These are phyloP conservation scores for Epizoanthus illoricatus DNA, from an alignment of 92 coral and sea anemone species.

Conservation along the genomic window DNA sequence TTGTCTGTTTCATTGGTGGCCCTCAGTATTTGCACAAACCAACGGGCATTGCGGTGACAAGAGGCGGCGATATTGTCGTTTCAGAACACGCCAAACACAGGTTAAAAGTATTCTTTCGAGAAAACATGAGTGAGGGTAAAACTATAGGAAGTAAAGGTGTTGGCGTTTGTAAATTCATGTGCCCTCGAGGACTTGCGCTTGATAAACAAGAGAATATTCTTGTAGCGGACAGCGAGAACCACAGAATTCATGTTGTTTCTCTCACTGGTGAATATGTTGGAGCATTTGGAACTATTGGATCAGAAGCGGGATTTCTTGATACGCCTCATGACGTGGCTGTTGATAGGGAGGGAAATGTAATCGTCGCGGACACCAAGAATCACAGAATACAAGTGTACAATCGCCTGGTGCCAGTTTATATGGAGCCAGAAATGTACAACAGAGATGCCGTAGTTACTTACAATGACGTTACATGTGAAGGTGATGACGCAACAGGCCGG, in stretches of 20 bases:
- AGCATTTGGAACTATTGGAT: slow-evolving; percentile 81
- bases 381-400: slow-evolving; percentile 83
- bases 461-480: not conserved
- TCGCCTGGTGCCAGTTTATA: slow-evolving; percentile 59
- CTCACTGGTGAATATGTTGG: slow-evolving; percentile 69
- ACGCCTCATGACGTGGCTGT: slow-evolving; percentile 87
- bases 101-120: slow-evolving; percentile 70
- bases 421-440: slow-evolving; percentile 34
- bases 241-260: slow-evolving; percentile 81
- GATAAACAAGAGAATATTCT: slow-evolving; percentile 76
- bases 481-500: not conserved
- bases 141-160: slow-evolving; percentile 74
- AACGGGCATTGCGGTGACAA: slow-evolving; percentile 79
- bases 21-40: slow-evolving; percentile 74
- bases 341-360: slow-evolving; percentile 64
- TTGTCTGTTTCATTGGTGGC: slow-evolving; percentile 84
- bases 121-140: slow-evolving; percentile 47
- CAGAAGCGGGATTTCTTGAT: slow-evolving; percentile 75
- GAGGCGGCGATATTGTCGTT: slow-evolving; percentile 76
- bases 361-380: slow-evolving; percentile 91
- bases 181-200: slow-evolving; percentile 86
- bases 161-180: slow-evolving; percentile 80
- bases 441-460: slow-evolving; percentile 3
- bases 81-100: slow-evolving; percentile 79
- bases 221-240: slow-evolving; percentile 92